Evolutionary conservation across 2,113 vertebrate species (phyloP).

Genomic region (Chloebia gouldiae): DNA sequence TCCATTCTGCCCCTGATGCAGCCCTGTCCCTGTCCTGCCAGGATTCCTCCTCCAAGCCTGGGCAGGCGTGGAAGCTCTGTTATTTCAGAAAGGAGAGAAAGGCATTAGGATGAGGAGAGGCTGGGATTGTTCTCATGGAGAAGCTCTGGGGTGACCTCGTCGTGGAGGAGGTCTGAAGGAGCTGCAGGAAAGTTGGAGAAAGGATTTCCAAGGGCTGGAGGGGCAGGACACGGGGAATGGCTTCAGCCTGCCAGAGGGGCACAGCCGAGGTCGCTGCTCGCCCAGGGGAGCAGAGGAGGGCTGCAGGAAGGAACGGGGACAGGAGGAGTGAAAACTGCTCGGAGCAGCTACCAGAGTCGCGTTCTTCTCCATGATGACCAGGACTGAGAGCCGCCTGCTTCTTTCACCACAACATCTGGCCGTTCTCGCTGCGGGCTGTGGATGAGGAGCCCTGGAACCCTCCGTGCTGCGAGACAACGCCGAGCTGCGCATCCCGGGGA

Average conservation of each 20-base stretch:
- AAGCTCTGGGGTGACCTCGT: background rate
- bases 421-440: background rate
- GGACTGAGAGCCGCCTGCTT: background rate
- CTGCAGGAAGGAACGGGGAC: background rate
- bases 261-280: background rate
- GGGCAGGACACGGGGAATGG: background rate
- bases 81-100: background rate
- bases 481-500: background rate
- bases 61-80: background rate
- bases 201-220: background rate
- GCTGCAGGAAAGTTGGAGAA: background rate
- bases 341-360: background rate
- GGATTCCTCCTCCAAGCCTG: background rate
- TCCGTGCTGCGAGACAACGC: too few relatives aligned
- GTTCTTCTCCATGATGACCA: background rate
- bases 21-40: background rate
- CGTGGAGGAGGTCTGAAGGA: background rate
- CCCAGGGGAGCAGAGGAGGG: background rate
- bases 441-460: background rate
- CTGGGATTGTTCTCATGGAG: background rate
- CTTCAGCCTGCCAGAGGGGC: rapidly evolving
- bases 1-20: background rate
- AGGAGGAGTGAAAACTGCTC: background rate
- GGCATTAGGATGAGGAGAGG: background rate
- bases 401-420: background rate